Percentiles rank a stretch among this genome's conserved stretches.
These are phyloP conservation scores for Pyrgilauda ruficollis DNA, from an alignment of 2,113 vertebrate species.

Conservation along the genomic window DNA sequence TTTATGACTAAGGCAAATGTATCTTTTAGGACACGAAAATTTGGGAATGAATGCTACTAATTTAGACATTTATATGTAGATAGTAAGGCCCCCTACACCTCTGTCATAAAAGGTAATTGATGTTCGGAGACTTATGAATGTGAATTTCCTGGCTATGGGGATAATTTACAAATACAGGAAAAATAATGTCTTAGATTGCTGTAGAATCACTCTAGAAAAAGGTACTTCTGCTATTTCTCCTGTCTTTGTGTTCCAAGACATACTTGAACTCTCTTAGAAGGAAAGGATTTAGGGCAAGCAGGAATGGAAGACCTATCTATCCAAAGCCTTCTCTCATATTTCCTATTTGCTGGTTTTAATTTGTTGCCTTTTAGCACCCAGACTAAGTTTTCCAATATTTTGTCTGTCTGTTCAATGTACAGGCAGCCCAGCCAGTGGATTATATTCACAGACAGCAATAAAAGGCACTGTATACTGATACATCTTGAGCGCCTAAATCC, in stretches of 20 bases:
- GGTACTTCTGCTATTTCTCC: neutral
- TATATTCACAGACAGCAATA: neutral
- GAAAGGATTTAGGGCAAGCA: neutral
- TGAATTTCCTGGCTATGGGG: neutral
- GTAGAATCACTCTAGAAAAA: neutral
- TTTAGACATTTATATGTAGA: neutral
- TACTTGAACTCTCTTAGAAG: neutral
- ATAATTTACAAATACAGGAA: neutral
- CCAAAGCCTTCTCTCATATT: neutral
- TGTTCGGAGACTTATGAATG: neutral
- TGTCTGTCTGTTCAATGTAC: neutral
- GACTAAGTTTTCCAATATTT: neutral
- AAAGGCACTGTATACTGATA: neutral
- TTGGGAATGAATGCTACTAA: neutral
- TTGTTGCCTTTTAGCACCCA: neutral
- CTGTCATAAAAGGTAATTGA: neutral
- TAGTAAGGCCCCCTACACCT: rapidly evolving
- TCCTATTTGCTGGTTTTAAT: neutral
- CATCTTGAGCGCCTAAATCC: neutral
- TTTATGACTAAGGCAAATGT: neutral
- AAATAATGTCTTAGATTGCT: neutral
- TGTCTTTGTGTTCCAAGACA: neutral
- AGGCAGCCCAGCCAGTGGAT: neutral
- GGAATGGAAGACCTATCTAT: neutral
- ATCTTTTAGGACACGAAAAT: neutral